Base-by-base conservation (phyloP, 37 sponge, comb jelly and placozoan species). In the Spongilla lacustris region DNA sequence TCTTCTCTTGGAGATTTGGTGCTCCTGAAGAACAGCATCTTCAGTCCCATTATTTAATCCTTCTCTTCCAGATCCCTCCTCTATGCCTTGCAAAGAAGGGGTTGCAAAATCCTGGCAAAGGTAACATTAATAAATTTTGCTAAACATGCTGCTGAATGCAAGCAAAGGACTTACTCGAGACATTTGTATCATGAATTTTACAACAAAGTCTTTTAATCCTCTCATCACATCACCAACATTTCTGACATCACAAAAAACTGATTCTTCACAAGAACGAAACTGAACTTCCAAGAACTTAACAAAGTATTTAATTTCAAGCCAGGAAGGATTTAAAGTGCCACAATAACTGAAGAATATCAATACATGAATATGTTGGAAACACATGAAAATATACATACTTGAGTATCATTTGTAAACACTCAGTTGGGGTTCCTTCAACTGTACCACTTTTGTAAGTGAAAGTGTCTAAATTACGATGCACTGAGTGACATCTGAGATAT, bases 151-250 rank as follows among this genome's bases (percentile, higher is more conserved):
- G 30, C 4, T 58, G 69, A 27, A n/a, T 28, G 4, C 66, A 25
- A 67, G 12, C 2, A 24, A 34, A 50, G 8, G 34, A 86, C 86
- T 66, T 71, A 93, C 93, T 50, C 81, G 73, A 12, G 97, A 92
- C 98, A 98, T 98, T 21, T 68, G 75, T 23, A 98, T 90, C 95
- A 98, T 92, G 81, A 98, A 94, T 48, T 91, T 94, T 4, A 94
- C 90, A 3, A 98, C 96, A 94, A 98, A 98, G 0, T 76, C 30
- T 77, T 94, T 96, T 66, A 98, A 92, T 0, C 95, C 97, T 25
- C 84, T 24, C 74, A 90, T 66, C 12, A 83, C 84, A 73, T 85
- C 94, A 74, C 80, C 85, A 27, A 85, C 73, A 37, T 84, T 28
- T n/a, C 4, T 33, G 5, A 73, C 69, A 83, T 91, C 68, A 78